Evolutionary conservation across 35 echinoderm and acorn worm species (phyloP), one percentile per base, ranked within the genome.

Genomic region (Heliocidaris tuberculata): DNA sequence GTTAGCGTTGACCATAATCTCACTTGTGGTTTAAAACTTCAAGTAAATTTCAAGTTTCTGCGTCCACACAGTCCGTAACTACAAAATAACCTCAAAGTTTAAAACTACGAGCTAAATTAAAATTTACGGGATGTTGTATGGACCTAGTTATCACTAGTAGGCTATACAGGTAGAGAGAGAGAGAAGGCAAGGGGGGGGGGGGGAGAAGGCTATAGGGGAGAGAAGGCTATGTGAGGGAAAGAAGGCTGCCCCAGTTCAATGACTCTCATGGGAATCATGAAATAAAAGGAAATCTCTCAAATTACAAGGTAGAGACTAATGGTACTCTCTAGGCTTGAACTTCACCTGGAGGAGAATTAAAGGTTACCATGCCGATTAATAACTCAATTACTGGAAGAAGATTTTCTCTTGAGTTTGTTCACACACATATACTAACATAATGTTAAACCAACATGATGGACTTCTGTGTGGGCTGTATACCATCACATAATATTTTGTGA

Each of bases 281-380:
- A 89, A 89, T 47, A 47, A 89, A 48, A 89, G 87, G 87, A 48
- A 89, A 89, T 32, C 21, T 89, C 87, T 89, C 87, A 48, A 42
- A 48, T 89, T 89, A 89, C 87, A 47, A 32, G 87, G 24, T 48
- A 24, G 87, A 89, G 87, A 47, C 31, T 47, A 48, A 89, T 47
- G 32, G 31, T 47, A 19, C 87, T 89, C 87, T 47, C 47, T n/a
- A 48, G 87, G 31, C 87, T 89, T 89, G 32, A 42, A 89, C 87
- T 89, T 89, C 47, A 89, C 87, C 87, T 89, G 29, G 10, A 30
- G 87, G 9, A 47, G 29, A 15, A 32, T 89, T 89, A 89, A 89
- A 47, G 87, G 31, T 89, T 16, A 48, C 87, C 19, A 32, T 48
- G 12, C 6, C 7, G 12, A 32, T 89, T 89, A n/a, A 78, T 78